phyloP scores from a whole-genome alignment of 2,113 vertebrate species.

The Epinephelus cyanopodus region DNA sequence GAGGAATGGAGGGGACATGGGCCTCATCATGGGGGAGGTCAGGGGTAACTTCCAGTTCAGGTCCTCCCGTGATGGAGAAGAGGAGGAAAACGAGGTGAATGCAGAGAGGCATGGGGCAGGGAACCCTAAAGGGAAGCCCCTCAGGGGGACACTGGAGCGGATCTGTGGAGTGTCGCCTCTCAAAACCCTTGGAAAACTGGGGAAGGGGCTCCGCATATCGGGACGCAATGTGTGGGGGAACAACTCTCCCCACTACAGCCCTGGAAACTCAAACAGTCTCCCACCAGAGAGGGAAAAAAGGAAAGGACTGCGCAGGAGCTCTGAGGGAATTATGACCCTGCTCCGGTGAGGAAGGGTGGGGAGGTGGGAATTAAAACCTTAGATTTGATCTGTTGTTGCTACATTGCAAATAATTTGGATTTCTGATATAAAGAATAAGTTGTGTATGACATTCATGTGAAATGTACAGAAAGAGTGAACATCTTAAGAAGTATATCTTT shows the following conservation, averaged over 20 bases:
- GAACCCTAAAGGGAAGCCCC: constrained; percentile 78
- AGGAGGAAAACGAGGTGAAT: constrained; percentile 85
- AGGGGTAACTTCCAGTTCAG: constrained; percentile 72
- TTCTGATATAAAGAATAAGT: background rate
- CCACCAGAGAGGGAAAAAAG: constrained; percentile 77
- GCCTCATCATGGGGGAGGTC: constrained; percentile 76
- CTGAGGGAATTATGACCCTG: constrained; percentile 89
- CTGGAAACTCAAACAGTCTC: constrained; percentile 80
- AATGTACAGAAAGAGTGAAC: background rate
- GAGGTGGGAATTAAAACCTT: background rate
- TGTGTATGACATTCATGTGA: background rate
- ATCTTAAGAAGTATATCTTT: background rate
- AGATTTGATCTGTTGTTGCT: background rate
- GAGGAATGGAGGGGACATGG: constrained; percentile 73
- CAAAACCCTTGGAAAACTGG: constrained; percentile 87
- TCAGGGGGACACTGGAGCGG: constrained; percentile 88
- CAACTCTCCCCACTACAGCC: constrained; percentile 72
- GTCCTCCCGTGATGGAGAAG: constrained; percentile 80
- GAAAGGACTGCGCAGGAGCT: constrained; percentile 82
- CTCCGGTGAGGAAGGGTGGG: constrained; percentile 74
- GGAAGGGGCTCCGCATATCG: constrained; percentile 84
- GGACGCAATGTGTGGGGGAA: constrained; percentile 81
- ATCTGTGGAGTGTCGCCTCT: constrained; percentile 89
- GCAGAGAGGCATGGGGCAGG: constrained; percentile 78
- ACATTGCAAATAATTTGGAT: background rate